Evolutionary conservation across 1,140 invertebrate species (phyloP), one percentile per base, ranked within the genome.

Genomic region (Amphibalanus amphitrite): DNA sequence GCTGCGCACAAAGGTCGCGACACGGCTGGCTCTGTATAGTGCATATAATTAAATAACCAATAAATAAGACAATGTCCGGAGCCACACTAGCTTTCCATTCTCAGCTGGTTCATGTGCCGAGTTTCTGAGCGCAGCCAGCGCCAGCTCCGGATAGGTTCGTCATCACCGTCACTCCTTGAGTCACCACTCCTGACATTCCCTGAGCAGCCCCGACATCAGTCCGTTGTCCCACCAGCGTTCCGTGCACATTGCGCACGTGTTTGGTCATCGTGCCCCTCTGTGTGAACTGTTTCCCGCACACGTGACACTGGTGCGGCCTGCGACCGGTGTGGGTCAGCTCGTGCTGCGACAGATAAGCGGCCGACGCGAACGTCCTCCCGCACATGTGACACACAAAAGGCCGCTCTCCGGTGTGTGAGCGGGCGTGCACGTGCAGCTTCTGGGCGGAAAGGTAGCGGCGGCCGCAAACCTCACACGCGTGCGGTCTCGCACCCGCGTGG

Each of bases 291-390:
- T 59, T 59, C 10, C 47, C 47, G 20, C 47, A 59, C 47, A 59
- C 47, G 47, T 20, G 30, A 33, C 69, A 74, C 70, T 71, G 59
- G 38, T 70, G 70, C 25, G 73, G 64, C 28, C 70, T 72, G 29
- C 70, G 69, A 0, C 82, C 82, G 15, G 82, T 83, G 74, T 84
- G 83, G 26, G 77, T 79, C 28, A 81, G 76, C 29, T 83, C 73
- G 74, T 84, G 83, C 20, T 82, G 79, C 33, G 78, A 78, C 26
- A 84, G 77, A 73, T 83, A 81, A 69, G 80, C 81, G 25, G 79
- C 79, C 70, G 81, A 81, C 28, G 79, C 77, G 30, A 79, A 79
- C 30, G 79, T 77, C 74, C 83, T 82, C 0, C 80, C 75, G 75
- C 82, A 83, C 0, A 83, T 76, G 74, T 82, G 81, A 70, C 82